These are phyloP conservation scores for Lamellibrachia satsuma DNA, from an alignment of 2,888 invertebrate genomes.

Conservation along the genomic window DNA sequence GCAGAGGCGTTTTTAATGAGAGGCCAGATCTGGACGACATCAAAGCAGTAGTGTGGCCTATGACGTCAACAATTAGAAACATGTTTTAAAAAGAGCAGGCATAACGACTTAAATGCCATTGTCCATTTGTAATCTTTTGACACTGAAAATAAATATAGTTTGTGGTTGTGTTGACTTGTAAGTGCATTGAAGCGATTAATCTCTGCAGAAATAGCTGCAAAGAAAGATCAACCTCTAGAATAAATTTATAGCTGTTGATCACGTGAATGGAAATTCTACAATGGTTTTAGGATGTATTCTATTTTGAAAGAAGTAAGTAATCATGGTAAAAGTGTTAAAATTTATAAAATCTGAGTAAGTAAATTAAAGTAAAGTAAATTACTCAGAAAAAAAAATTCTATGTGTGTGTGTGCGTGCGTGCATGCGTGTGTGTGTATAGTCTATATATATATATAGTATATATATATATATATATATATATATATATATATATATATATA, in stretches of 20 bases:
- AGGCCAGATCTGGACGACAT: background rate
- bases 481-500: too few relatives aligned
- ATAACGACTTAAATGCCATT: background rate
- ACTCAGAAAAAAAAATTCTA: too few relatives aligned
- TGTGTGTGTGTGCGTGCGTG: too few relatives aligned
- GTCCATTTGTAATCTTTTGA: background rate
- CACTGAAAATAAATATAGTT: background rate
- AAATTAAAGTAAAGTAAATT: too few relatives aligned
- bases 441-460: too few relatives aligned
- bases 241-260: background rate
- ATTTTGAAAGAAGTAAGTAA: background rate
- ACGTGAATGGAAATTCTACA: background rate
- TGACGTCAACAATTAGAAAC: background rate
- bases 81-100: background rate
- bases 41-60: background rate
- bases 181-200: background rate
- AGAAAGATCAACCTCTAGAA: background rate
- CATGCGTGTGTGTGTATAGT: too few relatives aligned
- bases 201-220: background rate
- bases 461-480: too few relatives aligned
- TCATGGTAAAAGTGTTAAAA: background rate
- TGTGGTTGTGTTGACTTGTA: slow-evolving; percentile 3
- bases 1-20: slow-evolving; percentile 5
- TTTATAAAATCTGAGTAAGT: background rate
- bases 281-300: background rate